Conservation (phyloP, 1,140 invertebrate genomes). For the Ceratosolen fusciceps region DNA sequence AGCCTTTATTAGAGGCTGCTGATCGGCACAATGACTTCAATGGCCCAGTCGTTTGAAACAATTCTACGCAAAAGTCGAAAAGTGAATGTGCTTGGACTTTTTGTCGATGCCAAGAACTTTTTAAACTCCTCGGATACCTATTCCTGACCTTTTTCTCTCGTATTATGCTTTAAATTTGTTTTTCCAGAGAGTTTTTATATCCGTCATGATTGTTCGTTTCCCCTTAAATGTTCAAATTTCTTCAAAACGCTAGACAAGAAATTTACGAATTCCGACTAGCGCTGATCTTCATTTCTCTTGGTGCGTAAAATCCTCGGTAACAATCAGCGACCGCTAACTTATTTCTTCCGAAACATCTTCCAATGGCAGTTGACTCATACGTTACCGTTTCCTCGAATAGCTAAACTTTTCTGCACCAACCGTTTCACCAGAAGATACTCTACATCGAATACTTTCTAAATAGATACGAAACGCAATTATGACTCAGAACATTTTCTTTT, state of each 20-base stretch:
- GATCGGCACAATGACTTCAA: not conserved
- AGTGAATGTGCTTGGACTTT: not conserved
- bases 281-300: not conserved
- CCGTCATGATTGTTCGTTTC: slow-evolving; percentile 14
- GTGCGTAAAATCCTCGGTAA: not conserved
- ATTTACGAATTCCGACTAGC: not conserved
- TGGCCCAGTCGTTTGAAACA: slow-evolving; percentile 13
- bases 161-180: not conserved
- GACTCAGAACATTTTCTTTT: not conserved
- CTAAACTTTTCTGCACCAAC: not conserved
- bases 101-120: slow-evolving; percentile 23
- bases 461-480: not conserved
- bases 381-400: not conserved
- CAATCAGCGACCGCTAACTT: not conserved
- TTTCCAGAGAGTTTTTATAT: slow-evolving; percentile 2
- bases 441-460: not conserved
- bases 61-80: slow-evolving; percentile 29
- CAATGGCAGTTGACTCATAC: not conserved
- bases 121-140: slow-evolving; percentile 27
- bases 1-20: slow-evolving; percentile 20
- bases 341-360: not conserved
- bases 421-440: not conserved
- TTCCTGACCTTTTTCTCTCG: not conserved
- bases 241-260: not conserved
- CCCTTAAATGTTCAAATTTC: not conserved